Percentiles rank a stretch among this genome's conserved stretches.
Conservation (phyloP, 64 coral and sea anemone genomes). For the Acropora yongei region DNA sequence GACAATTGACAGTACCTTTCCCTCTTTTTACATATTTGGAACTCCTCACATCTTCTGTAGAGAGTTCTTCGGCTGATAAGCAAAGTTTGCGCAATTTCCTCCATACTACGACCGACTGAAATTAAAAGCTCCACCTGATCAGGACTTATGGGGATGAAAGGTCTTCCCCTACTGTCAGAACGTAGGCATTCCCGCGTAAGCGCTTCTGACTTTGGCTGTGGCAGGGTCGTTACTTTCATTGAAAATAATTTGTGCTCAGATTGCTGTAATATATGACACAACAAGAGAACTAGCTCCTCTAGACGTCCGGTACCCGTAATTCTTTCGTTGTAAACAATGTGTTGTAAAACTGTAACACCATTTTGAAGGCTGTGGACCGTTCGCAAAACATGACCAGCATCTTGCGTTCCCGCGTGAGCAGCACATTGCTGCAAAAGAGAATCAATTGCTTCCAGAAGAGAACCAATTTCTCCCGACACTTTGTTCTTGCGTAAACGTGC, state of each 20-base stretch:
- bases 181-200: background rate
- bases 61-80: conserved; percentile 65
- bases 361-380: too few relatives aligned
- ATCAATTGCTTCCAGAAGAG: too few relatives aligned
- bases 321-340: too few relatives aligned
- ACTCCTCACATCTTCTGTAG: conserved; percentile 64
- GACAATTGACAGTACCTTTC: conserved; percentile 58
- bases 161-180: conserved; percentile 39
- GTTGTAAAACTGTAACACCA: too few relatives aligned
- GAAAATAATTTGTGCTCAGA: conserved; percentile 66
- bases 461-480: too few relatives aligned
- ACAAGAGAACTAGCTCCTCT: conserved; percentile 28
- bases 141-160: conserved; percentile 51
- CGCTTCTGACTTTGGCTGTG: conserved; percentile 59
- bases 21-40: conserved; percentile 66
- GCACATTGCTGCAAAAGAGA: too few relatives aligned
- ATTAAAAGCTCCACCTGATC: conserved; percentile 49
- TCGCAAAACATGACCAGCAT: too few relatives aligned
- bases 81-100: conserved; percentile 57
- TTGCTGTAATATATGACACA: conserved; percentile 30
- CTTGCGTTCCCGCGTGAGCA: too few relatives aligned
- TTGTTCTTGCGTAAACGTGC: too few relatives aligned
- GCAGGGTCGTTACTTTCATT: conserved; percentile 36
- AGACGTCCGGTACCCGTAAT: conserved; percentile 6
- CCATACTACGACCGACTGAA: conserved; percentile 44